Percentiles rank a stretch among this genome's conserved stretches.
phyloP scores from a whole-genome alignment of 2,113 vertebrate genomes.

The Sapajus apella region DNA sequence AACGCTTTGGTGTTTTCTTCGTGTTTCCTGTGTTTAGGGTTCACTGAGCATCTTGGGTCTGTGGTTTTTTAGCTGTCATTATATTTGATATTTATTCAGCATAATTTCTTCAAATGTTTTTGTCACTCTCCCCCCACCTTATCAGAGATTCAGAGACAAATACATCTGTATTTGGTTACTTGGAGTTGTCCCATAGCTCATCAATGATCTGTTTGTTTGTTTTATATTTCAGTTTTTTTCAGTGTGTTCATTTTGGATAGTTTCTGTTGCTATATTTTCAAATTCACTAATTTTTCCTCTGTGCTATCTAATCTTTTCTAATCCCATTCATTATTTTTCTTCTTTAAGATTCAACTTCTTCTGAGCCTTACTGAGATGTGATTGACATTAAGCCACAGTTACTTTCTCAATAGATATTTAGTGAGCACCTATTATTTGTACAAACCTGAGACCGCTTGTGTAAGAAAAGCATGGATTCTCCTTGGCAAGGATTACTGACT shows the following conservation, averaged over 20 bases:
- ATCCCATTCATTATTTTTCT: background rate
- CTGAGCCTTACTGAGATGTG: background rate
- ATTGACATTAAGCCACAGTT: background rate
- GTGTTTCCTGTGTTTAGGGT: background rate
- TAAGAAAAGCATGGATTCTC: background rate
- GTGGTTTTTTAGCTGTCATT: conserved; percentile 15
- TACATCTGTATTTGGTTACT: background rate
- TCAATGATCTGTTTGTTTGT: background rate
- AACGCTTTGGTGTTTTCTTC: background rate
- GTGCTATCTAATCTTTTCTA: background rate
- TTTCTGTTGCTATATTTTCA: background rate
- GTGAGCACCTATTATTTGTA: background rate
- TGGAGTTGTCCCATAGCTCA: background rate
- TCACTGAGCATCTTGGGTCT: background rate
- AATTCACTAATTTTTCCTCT: background rate
- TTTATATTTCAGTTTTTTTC: background rate
- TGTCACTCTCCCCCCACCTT: background rate
- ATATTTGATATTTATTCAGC: background rate
- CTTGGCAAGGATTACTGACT: background rate
- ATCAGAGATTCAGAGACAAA: background rate
- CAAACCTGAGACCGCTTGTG: background rate
- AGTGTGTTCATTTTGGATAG: background rate
- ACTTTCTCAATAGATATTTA: background rate
- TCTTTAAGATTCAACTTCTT: background rate
- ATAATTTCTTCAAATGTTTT: conserved; percentile 2